Evolutionary conservation across 2,888 invertebrate species (phyloP).

Genomic region (Sesia apiformis): DNA sequence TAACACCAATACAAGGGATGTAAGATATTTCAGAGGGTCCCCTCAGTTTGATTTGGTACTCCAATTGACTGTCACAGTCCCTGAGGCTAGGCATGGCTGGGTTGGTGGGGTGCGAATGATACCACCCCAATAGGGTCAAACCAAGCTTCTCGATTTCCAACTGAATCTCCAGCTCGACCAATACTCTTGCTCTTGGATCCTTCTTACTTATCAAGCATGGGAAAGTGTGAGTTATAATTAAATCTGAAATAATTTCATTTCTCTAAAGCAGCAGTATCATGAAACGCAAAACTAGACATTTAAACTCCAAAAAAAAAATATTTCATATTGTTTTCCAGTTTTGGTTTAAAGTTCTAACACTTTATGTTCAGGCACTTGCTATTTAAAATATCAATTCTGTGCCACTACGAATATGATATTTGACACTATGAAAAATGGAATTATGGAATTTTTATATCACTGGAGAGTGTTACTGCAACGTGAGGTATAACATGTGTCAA

Average conservation of each 20-base stretch:
- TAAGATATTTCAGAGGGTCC: constrained; percentile 94
- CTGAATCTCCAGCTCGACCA: constrained; percentile 88
- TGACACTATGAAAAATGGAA: too few species aligned
- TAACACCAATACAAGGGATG: constrained; percentile 93
- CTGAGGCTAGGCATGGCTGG: constrained; percentile 90
- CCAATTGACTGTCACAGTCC: constrained; percentile 94
- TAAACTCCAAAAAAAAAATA: not conserved
- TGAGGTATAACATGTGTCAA: too few species aligned
- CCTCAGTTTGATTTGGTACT: constrained; percentile 96
- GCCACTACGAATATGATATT: too few species aligned
- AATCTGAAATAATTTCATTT: constrained; percentile 72
- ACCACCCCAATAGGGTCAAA: constrained; percentile 92
- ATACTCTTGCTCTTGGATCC: constrained; percentile 83
- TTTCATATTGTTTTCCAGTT: too few species aligned
- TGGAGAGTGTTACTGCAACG: too few species aligned
- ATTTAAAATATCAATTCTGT: too few species aligned
- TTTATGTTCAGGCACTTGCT: too few species aligned
- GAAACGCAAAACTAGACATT: not conserved
- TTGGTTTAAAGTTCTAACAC: too few species aligned
- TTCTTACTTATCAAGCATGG: constrained; percentile 89
- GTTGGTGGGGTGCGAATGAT: constrained; percentile 93
- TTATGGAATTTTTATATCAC: too few species aligned
- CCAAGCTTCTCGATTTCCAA: constrained; percentile 88
- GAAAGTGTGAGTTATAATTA: constrained; percentile 90
- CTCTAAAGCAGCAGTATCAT: too few species aligned